A percentile compares a stretch with the other conserved stretches of the same genome.
phyloP scores from a whole-genome alignment of 1,140 invertebrate species.

The Archivesica marissinica region DNA sequence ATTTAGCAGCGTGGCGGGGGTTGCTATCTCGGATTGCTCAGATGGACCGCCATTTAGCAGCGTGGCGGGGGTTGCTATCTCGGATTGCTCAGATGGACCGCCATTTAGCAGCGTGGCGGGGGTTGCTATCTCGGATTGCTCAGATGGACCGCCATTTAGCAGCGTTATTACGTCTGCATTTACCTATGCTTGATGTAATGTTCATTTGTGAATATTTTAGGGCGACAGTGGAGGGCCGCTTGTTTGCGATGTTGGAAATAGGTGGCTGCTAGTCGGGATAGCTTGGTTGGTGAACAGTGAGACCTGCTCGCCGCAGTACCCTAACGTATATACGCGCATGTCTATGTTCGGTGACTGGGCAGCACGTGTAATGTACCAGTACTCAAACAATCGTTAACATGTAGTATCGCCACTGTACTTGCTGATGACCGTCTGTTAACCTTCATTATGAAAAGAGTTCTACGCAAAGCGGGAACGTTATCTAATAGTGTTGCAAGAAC shows the following conservation, averaged over 20 bases:
- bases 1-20: no score
- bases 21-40: no score
- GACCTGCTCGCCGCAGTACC: constrained; percentile 42
- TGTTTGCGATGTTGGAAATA: constrained; percentile 22
- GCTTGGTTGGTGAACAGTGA: constrained; percentile 28
- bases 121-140: not conserved
- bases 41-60: not conserved
- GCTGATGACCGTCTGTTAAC: no score
- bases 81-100: not conserved
- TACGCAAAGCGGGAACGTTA: no score
- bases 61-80: not conserved
- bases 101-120: not conserved
- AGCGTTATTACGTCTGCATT: not conserved
- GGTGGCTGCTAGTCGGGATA: constrained; percentile 70
- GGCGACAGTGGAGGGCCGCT: constrained; percentile 64
- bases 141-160: not conserved
- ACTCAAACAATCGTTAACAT: no score
- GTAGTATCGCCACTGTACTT: no score
- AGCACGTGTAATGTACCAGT: constrained; percentile 12
- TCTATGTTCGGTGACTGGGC: not conserved
- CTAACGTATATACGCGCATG: constrained; percentile 52
- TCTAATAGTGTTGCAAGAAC: no score
- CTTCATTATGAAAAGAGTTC: no score
- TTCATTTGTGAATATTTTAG: constrained; percentile 18
- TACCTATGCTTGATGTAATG: not conserved